Percentiles rank a stretch among this genome's conserved stretches.
phyloP scores from a whole-genome alignment of 2,113 vertebrate genomes.

The Thomomys bottae region DNA sequence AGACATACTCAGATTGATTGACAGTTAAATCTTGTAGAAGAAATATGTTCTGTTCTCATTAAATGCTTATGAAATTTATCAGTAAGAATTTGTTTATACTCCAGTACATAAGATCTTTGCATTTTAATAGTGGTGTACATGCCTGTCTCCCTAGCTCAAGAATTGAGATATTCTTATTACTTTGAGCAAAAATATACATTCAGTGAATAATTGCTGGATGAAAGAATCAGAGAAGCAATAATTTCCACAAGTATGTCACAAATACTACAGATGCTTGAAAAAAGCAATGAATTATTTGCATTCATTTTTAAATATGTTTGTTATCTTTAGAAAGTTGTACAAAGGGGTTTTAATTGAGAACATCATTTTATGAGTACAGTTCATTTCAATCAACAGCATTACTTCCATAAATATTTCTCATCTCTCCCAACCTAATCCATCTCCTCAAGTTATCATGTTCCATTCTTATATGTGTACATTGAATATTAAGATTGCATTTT shows the following conservation, averaged over 20 bases:
- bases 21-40: background rate
- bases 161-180: slow-evolving; percentile 31
- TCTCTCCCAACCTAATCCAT: too few species aligned
- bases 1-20: slow-evolving; percentile 24
- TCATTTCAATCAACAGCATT: too few species aligned
- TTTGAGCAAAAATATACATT: slow-evolving; percentile 30
- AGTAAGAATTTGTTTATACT: slow-evolving; percentile 19
- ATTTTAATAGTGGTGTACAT: background rate
- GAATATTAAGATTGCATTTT: too few species aligned
- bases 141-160: background rate
- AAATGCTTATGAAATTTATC: slow-evolving; percentile 23
- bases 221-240: slow-evolving; percentile 50
- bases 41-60: background rate
- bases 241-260: slow-evolving; percentile 43
- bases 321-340: too few species aligned
- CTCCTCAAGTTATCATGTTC: too few species aligned
- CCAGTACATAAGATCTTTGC: slow-evolving; percentile 1
- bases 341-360: too few species aligned
- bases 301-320: too few species aligned
- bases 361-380: too few species aligned
- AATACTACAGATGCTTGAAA: slow-evolving; percentile 35
- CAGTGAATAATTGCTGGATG: slow-evolving; percentile 14
- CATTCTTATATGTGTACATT: too few species aligned
- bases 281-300: slow-evolving; percentile 26
- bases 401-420: too few species aligned